Evolutionary conservation across 1,140 invertebrate species (phyloP), one percentile per base, ranked within the genome.

Genomic region (Drosophila lacteicornis): DNA sequence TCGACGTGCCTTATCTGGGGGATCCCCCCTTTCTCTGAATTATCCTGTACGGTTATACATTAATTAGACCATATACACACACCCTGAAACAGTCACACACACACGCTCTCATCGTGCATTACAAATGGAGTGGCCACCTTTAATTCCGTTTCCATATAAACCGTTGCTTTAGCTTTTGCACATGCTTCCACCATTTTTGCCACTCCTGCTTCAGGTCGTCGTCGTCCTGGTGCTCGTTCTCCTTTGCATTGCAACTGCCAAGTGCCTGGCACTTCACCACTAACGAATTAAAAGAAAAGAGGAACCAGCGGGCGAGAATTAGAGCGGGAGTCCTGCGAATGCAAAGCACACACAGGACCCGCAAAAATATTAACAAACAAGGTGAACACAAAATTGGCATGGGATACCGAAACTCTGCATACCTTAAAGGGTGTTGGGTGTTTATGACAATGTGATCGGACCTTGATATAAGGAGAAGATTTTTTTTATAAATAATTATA

Each of bases 111-210:
- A 67, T 85, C 67, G 82, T 75, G 69, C 71, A 75, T 46, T 66
- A 63, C 66, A 80, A 83, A 83, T 83, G 84, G 73, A 84, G 77
- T 80, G 77, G 45, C 61, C 68, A 78, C 63, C 75, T 75, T 81
- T 69, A 76, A 69, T 75, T 75, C 36, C 71, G 58, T 58, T 71
- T 27, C 46, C 67, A 70, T 56, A 71, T 38, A 36, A 30, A 19
- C 45, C 68, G 58, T 47, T 67, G 65, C 47, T 59, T 45, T 46
- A 62, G 63, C 50, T 62, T 42, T 42, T 62, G 33, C 62, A 80
- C 74, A 73, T 66, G 51, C 57, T 60, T 8, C 25, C 53, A 15
- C 36, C 8, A 11, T n/a, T 38, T 40, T 40, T 43, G 6, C 33
- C 59, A 33, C 22, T 46, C 22, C 25, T 30, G 3, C 42, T 42